phyloP scores from a whole-genome alignment of 2,797 vertebrate genomes.

The Characodon lateralis region DNA sequence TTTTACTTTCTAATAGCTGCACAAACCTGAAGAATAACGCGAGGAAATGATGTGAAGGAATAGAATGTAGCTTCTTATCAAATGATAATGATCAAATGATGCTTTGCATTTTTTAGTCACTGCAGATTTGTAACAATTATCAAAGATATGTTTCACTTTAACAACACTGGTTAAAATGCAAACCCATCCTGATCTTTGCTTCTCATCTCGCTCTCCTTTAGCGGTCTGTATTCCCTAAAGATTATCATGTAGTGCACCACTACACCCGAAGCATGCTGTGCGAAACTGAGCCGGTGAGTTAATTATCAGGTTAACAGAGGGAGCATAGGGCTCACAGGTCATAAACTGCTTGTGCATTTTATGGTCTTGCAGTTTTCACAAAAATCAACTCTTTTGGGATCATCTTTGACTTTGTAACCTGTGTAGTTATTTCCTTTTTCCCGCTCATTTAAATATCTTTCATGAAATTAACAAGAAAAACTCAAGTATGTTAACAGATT shows the following conservation, averaged over 20 bases:
- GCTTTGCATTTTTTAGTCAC: neutral
- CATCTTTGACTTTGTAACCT: neutral
- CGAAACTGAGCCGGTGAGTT: conserved; percentile 77
- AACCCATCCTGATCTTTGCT: conserved; percentile 12
- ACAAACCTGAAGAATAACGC: no score
- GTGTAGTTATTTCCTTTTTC: neutral
- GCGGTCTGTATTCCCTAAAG: conserved; percentile 80
- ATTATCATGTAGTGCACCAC: conserved; percentile 78
- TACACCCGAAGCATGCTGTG: conserved; percentile 78
- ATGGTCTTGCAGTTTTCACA: neutral
- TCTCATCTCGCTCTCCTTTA: conserved; percentile 43
- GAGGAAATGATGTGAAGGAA: neutral
- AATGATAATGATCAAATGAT: neutral
- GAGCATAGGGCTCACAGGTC: conserved; percentile 7
- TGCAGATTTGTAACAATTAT: neutral
- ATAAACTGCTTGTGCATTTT: neutral
- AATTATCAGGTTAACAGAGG: conserved; percentile 9
- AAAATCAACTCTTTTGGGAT: neutral
- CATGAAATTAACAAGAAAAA: neutral
- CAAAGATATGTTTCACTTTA: neutral
- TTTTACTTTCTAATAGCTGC: neutral
- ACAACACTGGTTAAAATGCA: neutral
- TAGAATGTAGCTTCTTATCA: neutral
- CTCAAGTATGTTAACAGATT: neutral
- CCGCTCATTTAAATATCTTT: neutral